phyloP scores from a whole-genome alignment of 1,140 invertebrate genomes.

The Portunus trituberculatus region DNA sequence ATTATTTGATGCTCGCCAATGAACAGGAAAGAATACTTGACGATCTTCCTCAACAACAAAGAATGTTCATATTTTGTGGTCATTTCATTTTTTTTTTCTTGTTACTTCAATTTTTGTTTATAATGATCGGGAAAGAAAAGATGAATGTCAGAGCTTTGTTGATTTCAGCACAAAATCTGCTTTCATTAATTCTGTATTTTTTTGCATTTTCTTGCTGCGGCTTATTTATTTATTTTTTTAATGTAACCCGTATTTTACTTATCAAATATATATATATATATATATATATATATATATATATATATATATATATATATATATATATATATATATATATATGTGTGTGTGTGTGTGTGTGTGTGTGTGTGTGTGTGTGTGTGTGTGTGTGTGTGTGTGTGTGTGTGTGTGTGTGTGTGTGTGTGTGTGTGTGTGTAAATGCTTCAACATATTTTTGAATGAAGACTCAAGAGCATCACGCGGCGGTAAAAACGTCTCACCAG shows the following conservation, averaged over 20 bases:
- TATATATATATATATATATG: constrained; percentile 45
- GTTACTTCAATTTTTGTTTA: background rate
- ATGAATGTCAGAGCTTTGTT: constrained; percentile 22
- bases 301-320: constrained; percentile 26
- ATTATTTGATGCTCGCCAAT: background rate
- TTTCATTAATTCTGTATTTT: constrained; percentile 31
- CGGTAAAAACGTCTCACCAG: too few species aligned
- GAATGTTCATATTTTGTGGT: background rate
- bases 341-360: too few species aligned
- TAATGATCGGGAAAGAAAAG: background rate
- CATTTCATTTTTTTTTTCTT: background rate
- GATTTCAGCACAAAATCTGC: constrained; percentile 31
- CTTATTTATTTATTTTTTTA: background rate
- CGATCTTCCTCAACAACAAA: background rate
- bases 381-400: too few species aligned
- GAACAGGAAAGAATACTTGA: background rate
- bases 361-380: too few species aligned
- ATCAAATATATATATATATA: background rate
- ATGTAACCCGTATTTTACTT: background rate
- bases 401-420: too few species aligned
- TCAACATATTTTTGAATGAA: too few species aligned
- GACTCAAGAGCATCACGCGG: too few species aligned
- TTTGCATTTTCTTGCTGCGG: background rate
- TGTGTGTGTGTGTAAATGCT: too few species aligned
- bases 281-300: background rate